Evolutionary conservation across 2,797 vertebrate species (phyloP).

Genomic region (Buceros bicornis): DNA sequence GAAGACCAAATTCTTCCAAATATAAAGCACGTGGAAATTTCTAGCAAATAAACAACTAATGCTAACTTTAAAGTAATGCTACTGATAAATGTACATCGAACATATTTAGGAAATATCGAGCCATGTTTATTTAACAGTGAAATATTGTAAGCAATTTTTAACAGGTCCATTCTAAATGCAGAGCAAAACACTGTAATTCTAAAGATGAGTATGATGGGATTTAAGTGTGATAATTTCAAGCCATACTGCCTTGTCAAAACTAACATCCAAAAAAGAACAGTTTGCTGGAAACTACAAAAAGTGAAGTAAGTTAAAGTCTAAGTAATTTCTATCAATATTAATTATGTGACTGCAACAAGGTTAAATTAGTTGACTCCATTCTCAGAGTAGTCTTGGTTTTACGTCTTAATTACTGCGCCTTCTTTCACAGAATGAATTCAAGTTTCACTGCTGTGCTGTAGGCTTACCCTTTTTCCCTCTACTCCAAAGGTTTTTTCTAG

Average conservation of each 20-base stretch:
- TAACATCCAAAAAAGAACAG: neutral
- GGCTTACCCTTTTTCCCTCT: neutral
- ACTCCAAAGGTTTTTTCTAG: neutral
- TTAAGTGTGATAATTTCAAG: neutral
- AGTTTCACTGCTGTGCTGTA: neutral
- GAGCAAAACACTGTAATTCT: neutral
- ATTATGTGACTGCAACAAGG: neutral
- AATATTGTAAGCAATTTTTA: neutral
- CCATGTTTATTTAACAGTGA: neutral
- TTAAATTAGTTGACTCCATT: constrained; percentile 24
- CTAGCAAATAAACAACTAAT: neutral
- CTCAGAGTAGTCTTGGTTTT: neutral
- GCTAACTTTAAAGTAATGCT: neutral
- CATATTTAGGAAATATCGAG: neutral
- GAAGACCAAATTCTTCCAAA: neutral
- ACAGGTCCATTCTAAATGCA: neutral
- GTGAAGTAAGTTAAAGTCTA: neutral
- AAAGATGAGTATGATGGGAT: neutral
- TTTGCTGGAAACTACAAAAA: neutral
- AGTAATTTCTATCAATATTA: neutral
- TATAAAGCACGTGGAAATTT: neutral
- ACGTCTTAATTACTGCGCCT: constrained; percentile 32
- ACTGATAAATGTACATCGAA: neutral
- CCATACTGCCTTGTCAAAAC: neutral
- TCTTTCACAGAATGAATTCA: constrained; percentile 37